Base-by-base conservation (phyloP, 2,888 invertebrate species). In the Chirona hameri region DNA sequence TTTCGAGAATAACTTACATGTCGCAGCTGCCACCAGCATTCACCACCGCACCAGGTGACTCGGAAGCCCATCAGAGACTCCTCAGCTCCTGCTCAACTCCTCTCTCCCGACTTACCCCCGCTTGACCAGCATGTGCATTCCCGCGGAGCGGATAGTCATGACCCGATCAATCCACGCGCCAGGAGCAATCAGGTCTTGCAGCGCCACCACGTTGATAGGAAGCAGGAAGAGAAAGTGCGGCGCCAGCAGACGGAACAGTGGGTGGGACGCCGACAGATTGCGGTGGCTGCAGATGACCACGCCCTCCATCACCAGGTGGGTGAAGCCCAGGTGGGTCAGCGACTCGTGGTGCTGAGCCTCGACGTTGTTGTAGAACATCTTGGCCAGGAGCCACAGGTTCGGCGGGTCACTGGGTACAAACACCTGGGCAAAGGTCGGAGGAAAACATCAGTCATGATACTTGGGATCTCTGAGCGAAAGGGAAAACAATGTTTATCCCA, bases 221-320 rank as follows among this genome's bases (percentile, higher is more conserved):
- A 89, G 86, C 9, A 89, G 87, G 85, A 88, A 89, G 57, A 88
- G 87, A 84, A 89, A 89, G 85, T 89, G 89, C 5, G 89, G 89
- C 3, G 89, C 88, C 82, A 90, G 86, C 4, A 90, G 87, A 85
- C 88, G 88, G 86, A 88, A 89, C 79, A 90, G 84, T 0, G 89
- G 89, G 85, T 89, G 89, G 27, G 88, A 89, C 31, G 87, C 87
- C 15, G 89, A 88, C 24, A 90, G 85, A 83, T 89, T 87, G 57
- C 89, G 84, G 84, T 89, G 88, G 3, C 88, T 87, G 52, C 88
- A 87, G n/a, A 89, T 87, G 57, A 86, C 87, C 9, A 89, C 86
- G 0, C 89, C 89, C 85, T 89, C 89, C 89, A 89, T 89, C 84
- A 89, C 83, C 81, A 90, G 85, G 85, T 89, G 89, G 14, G 89